These are phyloP conservation scores for Chanos chanos DNA, from an alignment of 2,797 vertebrate genomes.

Conservation along the genomic window DNA sequence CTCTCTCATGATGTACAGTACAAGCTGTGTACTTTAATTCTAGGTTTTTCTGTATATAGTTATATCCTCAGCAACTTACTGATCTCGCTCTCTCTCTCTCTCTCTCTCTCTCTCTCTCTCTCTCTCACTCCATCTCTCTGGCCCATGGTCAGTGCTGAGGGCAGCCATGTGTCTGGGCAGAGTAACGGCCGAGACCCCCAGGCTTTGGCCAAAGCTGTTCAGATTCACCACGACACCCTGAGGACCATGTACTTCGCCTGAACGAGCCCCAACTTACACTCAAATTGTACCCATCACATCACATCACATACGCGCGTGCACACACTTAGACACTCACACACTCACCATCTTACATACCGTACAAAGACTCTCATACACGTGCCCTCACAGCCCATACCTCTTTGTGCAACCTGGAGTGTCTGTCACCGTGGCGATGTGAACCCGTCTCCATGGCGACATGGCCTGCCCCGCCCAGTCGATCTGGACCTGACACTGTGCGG, in stretches of 20 bases:
- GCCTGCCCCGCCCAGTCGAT: constrained; percentile 68
- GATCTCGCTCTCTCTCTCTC: not conserved
- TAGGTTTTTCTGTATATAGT: not conserved
- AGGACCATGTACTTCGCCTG: constrained; percentile 94
- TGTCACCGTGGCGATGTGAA: constrained; percentile 47
- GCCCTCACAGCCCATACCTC: constrained; percentile 17
- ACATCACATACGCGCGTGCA: constrained; percentile 39
- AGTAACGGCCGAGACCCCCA: constrained; percentile 88
- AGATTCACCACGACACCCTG: constrained; percentile 94
- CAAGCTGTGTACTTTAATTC: not conserved
- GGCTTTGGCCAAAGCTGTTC: constrained; percentile 88
- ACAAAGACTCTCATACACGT: constrained; percentile 53
- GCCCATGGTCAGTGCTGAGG: constrained; percentile 77
- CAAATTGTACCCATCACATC: constrained; percentile 3
- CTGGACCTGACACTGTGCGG: constrained; percentile 82
- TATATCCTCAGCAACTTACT: not conserved
- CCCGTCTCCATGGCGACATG: no score
- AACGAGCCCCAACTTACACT: constrained; percentile 28
- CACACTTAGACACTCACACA: constrained; percentile 65
- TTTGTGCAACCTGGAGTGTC: constrained; percentile 68
- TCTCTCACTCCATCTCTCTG: not conserved
- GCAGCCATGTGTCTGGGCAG: constrained; percentile 89
- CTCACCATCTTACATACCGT: no score
- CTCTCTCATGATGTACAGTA: no score
- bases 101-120: not conserved